Percentiles rank a stretch among this genome's conserved stretches.
Evolutionary conservation across 2,888 invertebrate genomes (phyloP).

Genomic region (Zootermopsis nevadensis): DNA sequence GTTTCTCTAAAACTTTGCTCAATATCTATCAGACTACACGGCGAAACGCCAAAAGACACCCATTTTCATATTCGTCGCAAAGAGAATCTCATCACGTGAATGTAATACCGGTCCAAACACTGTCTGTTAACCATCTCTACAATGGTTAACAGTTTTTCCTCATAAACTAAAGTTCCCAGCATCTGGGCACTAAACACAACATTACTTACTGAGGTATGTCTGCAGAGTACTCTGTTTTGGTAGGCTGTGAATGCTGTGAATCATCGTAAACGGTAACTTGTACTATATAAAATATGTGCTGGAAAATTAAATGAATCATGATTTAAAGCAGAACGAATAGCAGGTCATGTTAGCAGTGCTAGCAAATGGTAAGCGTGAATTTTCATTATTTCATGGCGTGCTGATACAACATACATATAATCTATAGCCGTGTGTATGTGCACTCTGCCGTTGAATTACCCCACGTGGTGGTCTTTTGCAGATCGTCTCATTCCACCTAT

Average conservation of each 20-base stretch:
- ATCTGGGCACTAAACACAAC: not conserved
- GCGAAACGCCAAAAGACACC: no score
- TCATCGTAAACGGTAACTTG: not conserved
- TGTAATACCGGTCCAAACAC: no score
- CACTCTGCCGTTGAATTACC: not conserved
- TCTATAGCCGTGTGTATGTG: not conserved
- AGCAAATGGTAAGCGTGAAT: not conserved
- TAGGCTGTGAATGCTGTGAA: not conserved
- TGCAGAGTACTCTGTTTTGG: not conserved
- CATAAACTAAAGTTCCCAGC: not conserved
- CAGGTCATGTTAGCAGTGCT: not conserved
- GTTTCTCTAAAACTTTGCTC: no score
- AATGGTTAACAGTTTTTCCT: not conserved
- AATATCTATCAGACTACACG: no score
- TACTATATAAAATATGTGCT: not conserved
- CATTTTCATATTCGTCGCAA: no score
- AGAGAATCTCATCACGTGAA: no score
- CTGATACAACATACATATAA: not conserved
- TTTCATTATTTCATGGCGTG: not conserved
- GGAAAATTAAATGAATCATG: constrained; percentile 1
- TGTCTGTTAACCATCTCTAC: not conserved
- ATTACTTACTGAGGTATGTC: not conserved
- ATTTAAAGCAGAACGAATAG: not conserved
- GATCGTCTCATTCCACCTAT: not conserved
- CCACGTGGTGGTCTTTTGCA: not conserved